Evolutionary conservation across 2,888 invertebrate species (phyloP), one percentile per base, ranked within the genome.

Genomic region (Dryomyza anilis): DNA sequence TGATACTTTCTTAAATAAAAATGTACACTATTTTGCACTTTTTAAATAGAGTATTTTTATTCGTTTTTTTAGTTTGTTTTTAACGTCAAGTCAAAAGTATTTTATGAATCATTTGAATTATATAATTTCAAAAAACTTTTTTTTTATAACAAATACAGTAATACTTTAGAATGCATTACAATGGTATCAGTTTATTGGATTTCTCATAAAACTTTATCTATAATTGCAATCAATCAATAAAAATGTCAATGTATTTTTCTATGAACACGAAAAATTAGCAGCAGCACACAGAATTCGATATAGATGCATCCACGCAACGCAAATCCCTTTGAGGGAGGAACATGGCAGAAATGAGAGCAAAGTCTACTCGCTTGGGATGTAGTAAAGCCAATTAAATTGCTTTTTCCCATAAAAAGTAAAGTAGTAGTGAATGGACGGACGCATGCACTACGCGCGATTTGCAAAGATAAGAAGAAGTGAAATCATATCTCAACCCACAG

Each of bases 361-460:
- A 50, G 23, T 50, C n/a, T 25, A 14, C 8, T 27, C 45, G 19
- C n/a, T 21, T 2, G 46, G 58, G 60, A 50, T 50, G 50, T 27
- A 36, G 36, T 64, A 48, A 60, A 64, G 55, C 55, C 60, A 64
- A 60, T 64, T 60, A 60, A 52, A 64, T 55, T 53, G 52, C 53
- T 48, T 39, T 43, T 64, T 53, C 46, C 45, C 60, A 60, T 55
- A 59, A 64, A 48, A 43, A 33, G 52, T 21, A 46, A 27, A n/a
- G 53, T 48, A 55, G 45, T n/a, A n/a, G n/a, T n/a, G n/a, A n/a
- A n/a, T n/a, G n/a, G 48, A 8, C 27, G 29, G 25, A 16, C n/a
- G 30, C 29, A 33, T 53, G 53, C 16, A 19, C 29, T n/a, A n/a
- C n/a, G 21, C 33, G 36, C 46, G 45, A 29, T 30, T 16, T n/a